Conservation (phyloP, 2,797 vertebrate genomes). For the Muscicapa striata region DNA sequence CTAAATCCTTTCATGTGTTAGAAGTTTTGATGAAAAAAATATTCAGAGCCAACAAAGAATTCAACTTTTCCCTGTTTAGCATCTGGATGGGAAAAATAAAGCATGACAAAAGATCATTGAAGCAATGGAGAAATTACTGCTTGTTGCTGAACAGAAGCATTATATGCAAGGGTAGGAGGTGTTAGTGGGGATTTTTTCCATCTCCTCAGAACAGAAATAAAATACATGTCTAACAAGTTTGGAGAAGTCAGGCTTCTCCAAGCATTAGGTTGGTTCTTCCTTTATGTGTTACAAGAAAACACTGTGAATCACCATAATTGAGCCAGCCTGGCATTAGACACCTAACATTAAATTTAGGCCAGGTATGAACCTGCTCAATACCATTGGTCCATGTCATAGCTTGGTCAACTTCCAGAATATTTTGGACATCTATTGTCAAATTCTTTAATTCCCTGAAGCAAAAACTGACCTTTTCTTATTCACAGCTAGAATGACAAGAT, state of each 20-base stretch:
- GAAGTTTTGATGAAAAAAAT: not conserved
- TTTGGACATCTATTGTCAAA: not conserved
- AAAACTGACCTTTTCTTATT: not conserved
- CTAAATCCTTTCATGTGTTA: not conserved
- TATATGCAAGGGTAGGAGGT: not conserved
- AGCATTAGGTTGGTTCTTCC: not conserved
- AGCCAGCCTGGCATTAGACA: not conserved
- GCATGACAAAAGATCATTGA: not conserved
- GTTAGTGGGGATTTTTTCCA: not conserved
- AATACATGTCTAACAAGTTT: not conserved
- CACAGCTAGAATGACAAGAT: not conserved
- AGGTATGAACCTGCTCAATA: not conserved
- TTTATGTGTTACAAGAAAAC: not conserved
- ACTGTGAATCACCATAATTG: not conserved
- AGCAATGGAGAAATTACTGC: not conserved
- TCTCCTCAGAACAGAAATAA: not conserved
- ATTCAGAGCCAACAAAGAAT: not conserved
- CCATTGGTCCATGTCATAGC: not conserved
- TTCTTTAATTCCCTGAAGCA: not conserved
- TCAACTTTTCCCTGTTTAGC: not conserved
- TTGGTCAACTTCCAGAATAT: not conserved
- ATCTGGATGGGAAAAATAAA: not conserved
- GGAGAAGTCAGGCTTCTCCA: not conserved
- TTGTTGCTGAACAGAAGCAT: not conserved
- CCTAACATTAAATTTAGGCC: not conserved